Base-by-base conservation (phyloP, 2,113 vertebrate genomes). In the Pseudopodoces humilis region DNA sequence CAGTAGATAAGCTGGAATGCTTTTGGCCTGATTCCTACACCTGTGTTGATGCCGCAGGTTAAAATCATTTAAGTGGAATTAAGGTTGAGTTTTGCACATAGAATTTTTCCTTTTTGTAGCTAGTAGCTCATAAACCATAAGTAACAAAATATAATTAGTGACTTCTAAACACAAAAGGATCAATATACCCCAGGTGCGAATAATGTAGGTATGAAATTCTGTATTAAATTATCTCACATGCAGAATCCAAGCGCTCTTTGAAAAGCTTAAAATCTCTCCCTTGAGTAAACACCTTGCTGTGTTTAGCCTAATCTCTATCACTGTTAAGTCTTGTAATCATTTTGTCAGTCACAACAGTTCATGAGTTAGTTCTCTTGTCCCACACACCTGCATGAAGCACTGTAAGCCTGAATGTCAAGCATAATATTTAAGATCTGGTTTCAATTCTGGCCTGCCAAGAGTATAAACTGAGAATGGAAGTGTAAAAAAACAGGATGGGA, bases 201-300 rank as follows among this genome's bases (percentile, higher is more conserved):
- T n/a, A 77, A 47, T 7, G 2, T 19, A 72, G 22, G 8, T 27
- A 68, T 72, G 53, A 75, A 83, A 58, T 62, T 79, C n/a, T 18
- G 8, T 46, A 35, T 74, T 74, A 78, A 77, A 53, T 64, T 49
- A 60, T 64, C 44, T 64, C 33, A 58, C 47, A 58, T 19, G 16
- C 44, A 72, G 35, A 72, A 60, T 47, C 8, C 15, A 68, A 62
- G 10, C 27, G 21, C 19, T 37, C 24, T 65, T 74, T 82, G 31
- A 64, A 86, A 84, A 65, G 17, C 22, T 70, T 56, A 30, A 77
- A 67, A 87, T 74, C 25, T 70, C 6, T 70, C 33, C 55, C 19
- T 33, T 64, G 23, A 22, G 12, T 56, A 75, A 75, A 52, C 0
- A 0, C 9, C 35, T 49, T 67, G 16, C 0, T 33, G 4, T 19